A percentile compares a stretch with the other conserved stretches of the same genome.
phyloP scores from a whole-genome alignment of 2,888 invertebrate species.

The Brachyptera risi region DNA sequence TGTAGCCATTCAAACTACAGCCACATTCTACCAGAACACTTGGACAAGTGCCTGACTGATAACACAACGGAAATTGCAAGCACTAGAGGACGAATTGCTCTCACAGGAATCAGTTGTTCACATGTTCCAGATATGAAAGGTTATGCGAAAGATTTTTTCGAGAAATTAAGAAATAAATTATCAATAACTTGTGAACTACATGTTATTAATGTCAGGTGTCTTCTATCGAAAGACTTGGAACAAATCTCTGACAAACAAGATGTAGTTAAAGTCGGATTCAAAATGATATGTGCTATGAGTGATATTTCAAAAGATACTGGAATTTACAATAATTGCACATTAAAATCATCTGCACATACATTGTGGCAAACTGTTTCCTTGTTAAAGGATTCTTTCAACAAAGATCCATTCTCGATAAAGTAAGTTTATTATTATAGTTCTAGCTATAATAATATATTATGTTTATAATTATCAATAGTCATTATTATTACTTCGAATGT shows the following conservation, averaged over 20 bases:
- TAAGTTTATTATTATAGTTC: not conserved
- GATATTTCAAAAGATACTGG: no score
- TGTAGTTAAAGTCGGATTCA: conserved; percentile 1
- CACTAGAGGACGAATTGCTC: not conserved
- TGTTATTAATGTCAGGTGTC: conserved; percentile 8
- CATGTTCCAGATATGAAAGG: not conserved
- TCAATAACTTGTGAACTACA: not conserved
- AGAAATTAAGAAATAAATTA: not conserved
- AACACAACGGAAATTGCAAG: not conserved
- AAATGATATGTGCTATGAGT: not conserved
- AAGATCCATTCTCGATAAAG: not conserved
- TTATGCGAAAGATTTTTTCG: conserved; percentile 1
- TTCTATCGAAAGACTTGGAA: not conserved
- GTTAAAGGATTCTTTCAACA: not conserved
- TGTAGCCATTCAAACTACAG: not conserved
- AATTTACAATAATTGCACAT: not conserved
- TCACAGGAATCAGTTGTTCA: conserved; percentile 5
- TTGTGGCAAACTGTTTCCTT: not conserved
- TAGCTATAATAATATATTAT: no score
- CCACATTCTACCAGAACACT: not conserved
- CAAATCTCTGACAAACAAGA: not conserved
- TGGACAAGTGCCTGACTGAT: not conserved
- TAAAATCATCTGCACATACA: not conserved
- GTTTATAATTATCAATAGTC: conserved; percentile 1
- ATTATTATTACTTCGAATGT: not conserved